Evolutionary conservation across 2,113 vertebrate species (phyloP).

Genomic region (Anseranas semipalmata): DNA sequence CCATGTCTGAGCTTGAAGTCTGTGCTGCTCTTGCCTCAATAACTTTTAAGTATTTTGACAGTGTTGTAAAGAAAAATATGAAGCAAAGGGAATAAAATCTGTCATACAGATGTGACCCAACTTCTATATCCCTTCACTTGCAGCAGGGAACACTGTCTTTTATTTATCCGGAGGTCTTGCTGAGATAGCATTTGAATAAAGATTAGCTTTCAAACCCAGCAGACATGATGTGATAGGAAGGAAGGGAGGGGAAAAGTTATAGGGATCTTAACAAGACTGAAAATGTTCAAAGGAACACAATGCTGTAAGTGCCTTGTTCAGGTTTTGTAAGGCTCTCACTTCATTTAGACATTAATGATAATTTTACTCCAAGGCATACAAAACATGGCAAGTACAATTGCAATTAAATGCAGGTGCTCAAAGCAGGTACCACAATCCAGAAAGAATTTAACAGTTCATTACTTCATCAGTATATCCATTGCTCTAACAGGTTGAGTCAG

Average conservation of each 20-base stretch:
- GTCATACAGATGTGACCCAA: not conserved
- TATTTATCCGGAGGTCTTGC: not conserved
- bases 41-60: not conserved
- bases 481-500: not conserved
- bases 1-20: not conserved
- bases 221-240: not conserved
- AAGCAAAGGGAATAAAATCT: not conserved
- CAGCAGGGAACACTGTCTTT: not conserved
- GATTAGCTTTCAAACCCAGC: not conserved
- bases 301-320: not conserved
- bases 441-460: not conserved
- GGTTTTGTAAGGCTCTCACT: fast-evolving
- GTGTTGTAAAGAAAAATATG: not conserved
- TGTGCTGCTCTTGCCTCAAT: not conserved
- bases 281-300: not conserved
- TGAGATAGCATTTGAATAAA: not conserved
- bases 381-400: not conserved
- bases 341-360: not conserved
- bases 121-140: not conserved
- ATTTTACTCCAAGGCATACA: not conserved
- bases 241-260: not conserved
- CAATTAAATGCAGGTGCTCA: not conserved
- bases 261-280: not conserved
- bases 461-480: not conserved
- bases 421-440: not conserved